A percentile compares a stretch with the other conserved stretches of the same genome.
Evolutionary conservation across 2,113 vertebrate genomes (phyloP).

Genomic region (Apeltes quadracus): DNA sequence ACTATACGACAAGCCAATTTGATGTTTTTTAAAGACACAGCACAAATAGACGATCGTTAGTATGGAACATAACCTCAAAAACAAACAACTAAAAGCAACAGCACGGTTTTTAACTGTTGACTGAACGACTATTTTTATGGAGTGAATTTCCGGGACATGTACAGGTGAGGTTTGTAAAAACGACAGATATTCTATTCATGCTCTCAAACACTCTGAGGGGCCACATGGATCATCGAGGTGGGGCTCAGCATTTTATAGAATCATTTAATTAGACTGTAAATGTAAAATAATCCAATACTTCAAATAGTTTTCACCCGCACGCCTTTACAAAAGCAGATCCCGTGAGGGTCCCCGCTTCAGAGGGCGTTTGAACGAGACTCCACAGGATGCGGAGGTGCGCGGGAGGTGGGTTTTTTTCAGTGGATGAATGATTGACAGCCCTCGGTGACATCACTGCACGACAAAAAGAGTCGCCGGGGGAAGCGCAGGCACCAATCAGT

Average conservation of each 20-base stretch:
- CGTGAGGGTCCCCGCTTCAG: conserved; percentile 3
- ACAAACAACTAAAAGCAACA: conserved; percentile 44
- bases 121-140: conserved; percentile 51
- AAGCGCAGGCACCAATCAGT: conserved; percentile 77
- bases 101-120: conserved; percentile 46
- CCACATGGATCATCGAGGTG: not conserved
- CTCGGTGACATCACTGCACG: conserved; percentile 81
- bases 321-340: not conserved
- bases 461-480: conserved; percentile 75
- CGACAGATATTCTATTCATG: not conserved
- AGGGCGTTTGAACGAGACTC: conserved; percentile 15
- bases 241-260: not conserved
- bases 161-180: conserved; percentile 9
- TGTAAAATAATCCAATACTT: not conserved
- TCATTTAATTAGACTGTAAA: not conserved
- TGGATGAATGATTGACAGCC: conserved; percentile 77
- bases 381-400: conserved; percentile 39
- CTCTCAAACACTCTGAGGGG: not conserved
- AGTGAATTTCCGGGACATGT: conserved; percentile 24
- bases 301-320: not conserved
- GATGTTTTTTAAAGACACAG: conserved; percentile 31
- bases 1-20: conserved; percentile 11
- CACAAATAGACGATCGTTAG: conserved; percentile 36
- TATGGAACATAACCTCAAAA: conserved; percentile 26
- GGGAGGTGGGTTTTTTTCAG: conserved; percentile 57